These are phyloP conservation scores for Rhodeus uyekii DNA, from an alignment of 2,797 vertebrate species.

Conservation along the genomic window DNA sequence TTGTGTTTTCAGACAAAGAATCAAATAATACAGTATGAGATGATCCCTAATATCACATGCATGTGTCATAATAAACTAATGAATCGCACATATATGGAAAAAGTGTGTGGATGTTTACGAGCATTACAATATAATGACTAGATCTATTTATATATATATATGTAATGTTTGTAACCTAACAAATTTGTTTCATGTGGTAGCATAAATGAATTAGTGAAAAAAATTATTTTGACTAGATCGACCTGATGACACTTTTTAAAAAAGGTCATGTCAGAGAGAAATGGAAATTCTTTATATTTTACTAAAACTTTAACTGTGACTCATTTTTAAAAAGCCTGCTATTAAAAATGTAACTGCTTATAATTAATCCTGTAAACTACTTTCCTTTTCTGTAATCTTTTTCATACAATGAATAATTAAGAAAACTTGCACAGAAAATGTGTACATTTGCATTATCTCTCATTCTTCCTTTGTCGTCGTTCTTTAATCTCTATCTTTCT, in stretches of 20 bases:
- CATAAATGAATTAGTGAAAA: background rate
- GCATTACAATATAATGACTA: background rate
- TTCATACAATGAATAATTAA: background rate
- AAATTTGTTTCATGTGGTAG: background rate
- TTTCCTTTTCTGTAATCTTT: background rate
- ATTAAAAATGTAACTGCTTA: background rate
- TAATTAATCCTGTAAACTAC: background rate
- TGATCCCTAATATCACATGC: background rate
- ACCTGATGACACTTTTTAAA: background rate
- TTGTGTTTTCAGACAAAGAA: constrained; percentile 9
- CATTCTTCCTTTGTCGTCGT: background rate
- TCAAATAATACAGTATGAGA: background rate
- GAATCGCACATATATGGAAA: background rate
- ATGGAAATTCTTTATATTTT: background rate
- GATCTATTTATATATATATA: constrained; percentile 3
- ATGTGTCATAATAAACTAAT: background rate
- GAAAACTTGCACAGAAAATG: background rate
- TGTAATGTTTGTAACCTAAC: background rate
- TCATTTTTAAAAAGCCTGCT: background rate
- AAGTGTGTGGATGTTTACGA: background rate
- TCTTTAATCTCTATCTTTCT: background rate
- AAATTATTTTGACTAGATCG: background rate
- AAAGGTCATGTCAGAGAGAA: background rate
- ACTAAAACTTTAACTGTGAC: background rate
- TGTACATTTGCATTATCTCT: background rate